A percentile compares a stretch with the other conserved stretches of the same genome.
phyloP scores from a whole-genome alignment of 2,113 vertebrate genomes.

The Tetrax tetrax region DNA sequence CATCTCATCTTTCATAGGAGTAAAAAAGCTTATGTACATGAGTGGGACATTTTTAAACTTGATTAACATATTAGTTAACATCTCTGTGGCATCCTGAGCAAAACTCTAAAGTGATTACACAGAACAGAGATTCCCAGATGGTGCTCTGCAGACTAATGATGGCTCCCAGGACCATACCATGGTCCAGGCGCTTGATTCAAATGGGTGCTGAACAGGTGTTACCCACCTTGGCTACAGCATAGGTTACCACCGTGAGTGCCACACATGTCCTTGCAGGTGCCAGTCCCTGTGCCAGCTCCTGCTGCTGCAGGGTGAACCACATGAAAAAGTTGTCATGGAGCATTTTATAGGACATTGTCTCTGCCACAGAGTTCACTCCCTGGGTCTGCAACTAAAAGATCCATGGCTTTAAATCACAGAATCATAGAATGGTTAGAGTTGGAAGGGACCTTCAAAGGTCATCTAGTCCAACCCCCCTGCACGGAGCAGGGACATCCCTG shows the following conservation, averaged over 20 bases:
- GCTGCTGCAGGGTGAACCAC: neutral
- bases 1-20: accelerated
- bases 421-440: too few relatives aligned
- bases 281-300: neutral
- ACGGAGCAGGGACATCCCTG: too few relatives aligned
- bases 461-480: too few relatives aligned
- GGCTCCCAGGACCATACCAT: neutral
- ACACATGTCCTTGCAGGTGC: neutral
- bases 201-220: neutral
- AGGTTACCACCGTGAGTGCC: neutral
- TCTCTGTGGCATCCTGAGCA: neutral
- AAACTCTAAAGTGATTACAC: accelerated
- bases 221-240: neutral
- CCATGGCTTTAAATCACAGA: neutral
- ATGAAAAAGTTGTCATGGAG: neutral
- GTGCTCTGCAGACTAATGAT: neutral
- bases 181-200: neutral
- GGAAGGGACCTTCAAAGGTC: too few relatives aligned
- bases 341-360: neutral
- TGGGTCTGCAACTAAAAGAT: neutral
- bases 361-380: neutral
- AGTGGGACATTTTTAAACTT: neutral
- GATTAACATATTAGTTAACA: neutral
- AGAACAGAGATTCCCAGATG: neutral
- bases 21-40: neutral